Percentiles rank a stretch among this genome's conserved stretches.
Conservation (phyloP, 2,113 vertebrate species). For the Heptranchias perlo region DNA sequence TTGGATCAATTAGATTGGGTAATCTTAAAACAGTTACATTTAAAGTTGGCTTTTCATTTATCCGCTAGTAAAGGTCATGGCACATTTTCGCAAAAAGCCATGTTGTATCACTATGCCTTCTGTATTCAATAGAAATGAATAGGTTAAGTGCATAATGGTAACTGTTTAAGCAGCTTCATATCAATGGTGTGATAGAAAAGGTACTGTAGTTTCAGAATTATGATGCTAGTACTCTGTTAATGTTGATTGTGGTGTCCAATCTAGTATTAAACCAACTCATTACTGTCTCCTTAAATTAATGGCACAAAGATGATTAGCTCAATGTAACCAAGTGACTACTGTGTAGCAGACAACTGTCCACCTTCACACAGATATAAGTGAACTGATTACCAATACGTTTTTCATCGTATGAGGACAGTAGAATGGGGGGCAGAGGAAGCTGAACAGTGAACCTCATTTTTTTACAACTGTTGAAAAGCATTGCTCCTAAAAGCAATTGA, state of each 20-base stretch:
- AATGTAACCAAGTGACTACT: neutral
- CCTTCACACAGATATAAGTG: neutral
- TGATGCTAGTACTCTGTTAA: neutral
- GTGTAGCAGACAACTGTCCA: neutral
- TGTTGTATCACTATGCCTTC: neutral
- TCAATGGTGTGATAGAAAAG: no score
- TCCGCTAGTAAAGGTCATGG: neutral
- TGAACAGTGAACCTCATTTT: neutral
- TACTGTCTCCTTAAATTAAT: neutral
- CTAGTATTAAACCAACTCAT: neutral
- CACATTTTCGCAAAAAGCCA: neutral
- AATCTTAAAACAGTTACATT: neutral
- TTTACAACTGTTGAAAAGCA: neutral
- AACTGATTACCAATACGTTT: neutral
- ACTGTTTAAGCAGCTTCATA: neutral
- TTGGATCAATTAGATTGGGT: neutral
- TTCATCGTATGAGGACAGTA: neutral
- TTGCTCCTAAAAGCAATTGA: neutral
- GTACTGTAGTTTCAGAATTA: no score
- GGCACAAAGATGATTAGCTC: neutral
- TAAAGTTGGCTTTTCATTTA: neutral
- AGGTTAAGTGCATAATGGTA: neutral
- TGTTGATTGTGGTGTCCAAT: neutral
- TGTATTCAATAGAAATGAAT: neutral
- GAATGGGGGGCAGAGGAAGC: neutral